Evolutionary conservation across 23 tunicate species (phyloP), one percentile per base, ranked within the genome.

Genomic region (Trididemnum miniatum): DNA sequence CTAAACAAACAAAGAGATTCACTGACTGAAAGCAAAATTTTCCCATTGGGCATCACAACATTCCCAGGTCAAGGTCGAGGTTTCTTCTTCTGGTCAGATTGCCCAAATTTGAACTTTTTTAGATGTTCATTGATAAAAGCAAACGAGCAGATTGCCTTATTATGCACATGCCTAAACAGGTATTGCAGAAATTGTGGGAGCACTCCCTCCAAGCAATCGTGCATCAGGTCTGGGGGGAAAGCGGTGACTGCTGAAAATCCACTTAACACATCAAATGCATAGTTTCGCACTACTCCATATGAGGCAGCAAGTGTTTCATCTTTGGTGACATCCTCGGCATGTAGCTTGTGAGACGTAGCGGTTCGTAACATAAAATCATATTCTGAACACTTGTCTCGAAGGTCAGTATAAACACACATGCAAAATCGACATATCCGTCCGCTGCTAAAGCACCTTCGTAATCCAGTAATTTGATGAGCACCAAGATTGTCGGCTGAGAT

Each of bases 181-280:
- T 26, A 71, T 71, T 82, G 79, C 31, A 71, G 33, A 31, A 82
- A 82, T 3, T 71, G 18, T 49, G 79, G 86, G 31, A 82, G 29
- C 20, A 82, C 44, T 51, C 86, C 79, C 71, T 82, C 79, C 2
- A 71, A 82, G 86, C 86, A 82, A 71, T 82, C 79, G 52, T 82
- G 86, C 86, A 82, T 80, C 1, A 82, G 31, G 69, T 82, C 86
- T 22, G 69, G 86, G 20, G 86, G 69, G 34, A 71, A 71, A 33
- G 63, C 37, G 1, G 35, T 65, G 51, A 65, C 84, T 29, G 84
- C 25, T 7, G 65, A 82, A 51, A 82, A 69, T 3, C 79, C 79
- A 37, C 4, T 9, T 1, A 71, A 0, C 1, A 31, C 12, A 30
- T 18, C 3, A 31, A 82, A 54, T 1, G 79, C 30, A 71, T 67